A percentile compares a stretch with the other conserved stretches of the same genome.
phyloP scores from a whole-genome alignment of 2,797 vertebrate genomes.

The Gymnothorax javanicus region DNA sequence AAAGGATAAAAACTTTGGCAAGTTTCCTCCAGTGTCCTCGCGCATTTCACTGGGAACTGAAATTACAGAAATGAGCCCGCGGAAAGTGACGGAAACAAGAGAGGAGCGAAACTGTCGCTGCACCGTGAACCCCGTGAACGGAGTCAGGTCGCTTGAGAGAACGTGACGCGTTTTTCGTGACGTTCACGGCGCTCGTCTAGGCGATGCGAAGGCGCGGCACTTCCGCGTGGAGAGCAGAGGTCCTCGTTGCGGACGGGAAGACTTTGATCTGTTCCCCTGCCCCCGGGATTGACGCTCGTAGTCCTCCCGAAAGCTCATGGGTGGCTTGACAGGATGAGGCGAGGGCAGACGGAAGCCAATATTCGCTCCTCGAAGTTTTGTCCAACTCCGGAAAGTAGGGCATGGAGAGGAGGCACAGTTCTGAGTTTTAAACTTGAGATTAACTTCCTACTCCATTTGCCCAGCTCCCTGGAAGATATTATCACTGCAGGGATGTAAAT shows the following conservation, averaged over 20 bases:
- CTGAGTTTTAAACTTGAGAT: not conserved
- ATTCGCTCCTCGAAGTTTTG: not conserved
- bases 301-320: not conserved
- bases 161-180: not conserved
- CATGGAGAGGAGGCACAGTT: not conserved
- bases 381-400: not conserved
- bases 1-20: not conserved
- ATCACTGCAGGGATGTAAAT: conserved; percentile 26
- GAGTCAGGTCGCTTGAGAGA: not conserved
- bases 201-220: not conserved
- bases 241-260: not conserved
- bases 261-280: not conserved
- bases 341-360: not conserved
- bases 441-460: not conserved
- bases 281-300: not conserved
- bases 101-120: not conserved
- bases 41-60: not conserved
- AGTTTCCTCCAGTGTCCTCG: not conserved
- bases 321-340: not conserved
- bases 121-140: not conserved
- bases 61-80: not conserved
- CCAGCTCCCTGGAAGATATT: not conserved
- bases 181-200: not conserved
- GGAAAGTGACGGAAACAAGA: not conserved
- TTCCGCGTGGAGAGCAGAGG: not conserved